Evolutionary conservation across 2,888 invertebrate genomes (phyloP), one percentile per base, ranked within the genome.

Genomic region (Pomacea canaliculata): DNA sequence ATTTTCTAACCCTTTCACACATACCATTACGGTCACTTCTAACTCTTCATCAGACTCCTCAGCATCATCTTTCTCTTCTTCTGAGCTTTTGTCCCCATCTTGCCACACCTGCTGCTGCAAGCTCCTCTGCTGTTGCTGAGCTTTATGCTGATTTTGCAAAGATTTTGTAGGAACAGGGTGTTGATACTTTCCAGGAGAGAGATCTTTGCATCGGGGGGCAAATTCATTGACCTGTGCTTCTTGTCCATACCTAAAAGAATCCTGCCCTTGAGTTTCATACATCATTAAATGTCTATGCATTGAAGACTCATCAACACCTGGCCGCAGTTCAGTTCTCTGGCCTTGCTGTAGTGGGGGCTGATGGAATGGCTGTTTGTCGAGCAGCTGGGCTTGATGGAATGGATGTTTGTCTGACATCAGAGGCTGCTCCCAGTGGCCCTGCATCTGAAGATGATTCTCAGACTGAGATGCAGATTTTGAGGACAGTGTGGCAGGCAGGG

Each of bases 11-110:
- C 10, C 19, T 19, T 19, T 16, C 63, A 63, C 7, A 60, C 70
- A 69, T 46, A 65, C 76, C 68, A 68, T 74, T 5, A 74, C 74
- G 1, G 74, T 74, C 67, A 63, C 72, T 66, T 76, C 73, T 69
- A 75, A 48, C 9, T 76, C 77, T 46, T 73, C 73, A 8, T 77
- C 72, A n/a, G 37, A 48, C 7, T 71, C 76, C 12, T 76, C 77
- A 56, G 10, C 51, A 60, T 75, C 76, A 37, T 73, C 62, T 8
- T 65, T 67, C 51, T 65, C 72, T 9, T 68, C 48, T 23, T 37
- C 16, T n/a, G 37, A 37, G 23, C 1, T 27, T 27, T 51, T 65
- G 51, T 63, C 73, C 37, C 69, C 23, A 13, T 66, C 70, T 46
- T 62, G 66, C 69, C 68, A 66, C 51, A 7, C 16, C 10, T 63